These are phyloP conservation scores for Martes flavigula DNA, from an alignment of 2,797 vertebrate genomes.

Conservation along the genomic window DNA sequence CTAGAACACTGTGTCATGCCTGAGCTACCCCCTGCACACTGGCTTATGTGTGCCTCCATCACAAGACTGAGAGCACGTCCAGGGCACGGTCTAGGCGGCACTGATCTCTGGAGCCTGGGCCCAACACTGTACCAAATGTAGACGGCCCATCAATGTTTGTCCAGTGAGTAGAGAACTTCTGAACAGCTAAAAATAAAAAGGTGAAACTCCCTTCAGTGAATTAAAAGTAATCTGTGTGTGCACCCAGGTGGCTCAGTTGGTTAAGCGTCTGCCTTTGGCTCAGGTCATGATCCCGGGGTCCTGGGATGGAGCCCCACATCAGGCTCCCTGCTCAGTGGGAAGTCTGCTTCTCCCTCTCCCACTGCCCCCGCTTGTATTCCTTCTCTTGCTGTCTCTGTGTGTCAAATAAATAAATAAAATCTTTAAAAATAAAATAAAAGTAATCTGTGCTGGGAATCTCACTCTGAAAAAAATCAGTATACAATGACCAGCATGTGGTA, in stretches of 20 bases:
- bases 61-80: neutral
- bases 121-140: neutral
- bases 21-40: neutral
- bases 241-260: no score
- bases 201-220: neutral
- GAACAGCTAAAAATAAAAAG: neutral
- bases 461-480: neutral
- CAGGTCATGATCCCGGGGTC: no score
- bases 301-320: no score
- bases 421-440: neutral
- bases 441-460: neutral
- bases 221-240: neutral
- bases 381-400: no score
- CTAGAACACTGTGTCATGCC: fast-evolving
- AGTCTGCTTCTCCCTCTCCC: no score
- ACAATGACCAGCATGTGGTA: neutral
- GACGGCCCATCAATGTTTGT: neutral
- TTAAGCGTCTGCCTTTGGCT: no score
- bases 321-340: no score
- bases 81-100: neutral
- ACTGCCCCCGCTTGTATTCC: no score
- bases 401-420: no score
- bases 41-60: neutral
- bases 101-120: neutral
- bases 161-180: neutral